A percentile compares a stretch with the other conserved stretches of the same genome.
phyloP scores from a whole-genome alignment of 2,888 invertebrate species.

The Imbricaverruca yamaguchii region DNA sequence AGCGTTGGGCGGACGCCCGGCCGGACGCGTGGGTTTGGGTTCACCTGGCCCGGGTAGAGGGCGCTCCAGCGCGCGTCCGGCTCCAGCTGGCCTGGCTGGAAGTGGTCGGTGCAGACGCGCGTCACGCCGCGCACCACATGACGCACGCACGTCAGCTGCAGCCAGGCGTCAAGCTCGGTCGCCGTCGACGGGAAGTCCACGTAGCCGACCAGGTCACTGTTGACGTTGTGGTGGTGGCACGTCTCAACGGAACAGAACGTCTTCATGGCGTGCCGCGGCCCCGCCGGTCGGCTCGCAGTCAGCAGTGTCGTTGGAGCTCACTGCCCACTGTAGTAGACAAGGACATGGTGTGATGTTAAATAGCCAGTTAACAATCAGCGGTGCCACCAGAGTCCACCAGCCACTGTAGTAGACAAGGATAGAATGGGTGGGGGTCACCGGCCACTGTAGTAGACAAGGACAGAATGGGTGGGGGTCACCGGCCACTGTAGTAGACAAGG shows the following conservation, averaged over 20 bases:
- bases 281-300: too few species aligned
- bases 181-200: background rate
- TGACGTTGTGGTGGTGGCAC: background rate
- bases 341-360: too few species aligned
- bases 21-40: background rate
- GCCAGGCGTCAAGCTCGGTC: background rate
- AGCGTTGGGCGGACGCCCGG: background rate
- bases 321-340: too few species aligned
- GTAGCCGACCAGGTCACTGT: background rate
- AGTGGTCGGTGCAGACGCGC: slow-evolving; percentile 8
- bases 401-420: too few species aligned
- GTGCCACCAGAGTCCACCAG: too few species aligned
- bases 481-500: too few species aligned
- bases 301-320: too few species aligned
- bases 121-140: slow-evolving; percentile 18
- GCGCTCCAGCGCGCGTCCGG: background rate
- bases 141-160: background rate
- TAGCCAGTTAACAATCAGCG: too few species aligned
- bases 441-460: too few species aligned
- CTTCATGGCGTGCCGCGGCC: background rate
- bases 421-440: too few species aligned
- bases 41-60: background rate
- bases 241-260: background rate
- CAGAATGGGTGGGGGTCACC: too few species aligned
- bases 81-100: background rate